Conservation (phyloP, 2,888 invertebrate species). For the Abscondita cerata region DNA sequence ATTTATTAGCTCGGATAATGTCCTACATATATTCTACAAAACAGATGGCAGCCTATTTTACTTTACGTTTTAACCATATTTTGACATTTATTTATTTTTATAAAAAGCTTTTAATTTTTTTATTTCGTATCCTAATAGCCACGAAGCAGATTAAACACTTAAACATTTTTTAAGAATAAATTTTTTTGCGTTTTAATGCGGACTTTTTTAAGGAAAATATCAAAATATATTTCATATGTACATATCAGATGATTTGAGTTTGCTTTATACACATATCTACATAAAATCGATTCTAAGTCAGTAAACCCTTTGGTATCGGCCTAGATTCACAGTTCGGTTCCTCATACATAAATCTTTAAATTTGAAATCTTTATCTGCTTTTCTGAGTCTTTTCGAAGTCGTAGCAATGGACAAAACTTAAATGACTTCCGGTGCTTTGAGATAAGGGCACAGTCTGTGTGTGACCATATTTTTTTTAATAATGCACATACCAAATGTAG, state of each 20-base stretch:
- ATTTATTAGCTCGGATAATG: slow-evolving; percentile 39
- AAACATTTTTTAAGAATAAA: too few species aligned
- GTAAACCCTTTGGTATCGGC: slow-evolving; percentile 48
- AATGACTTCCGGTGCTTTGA: slow-evolving; percentile 49
- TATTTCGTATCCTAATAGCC: too few species aligned
- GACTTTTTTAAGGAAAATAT: slow-evolving; percentile 11
- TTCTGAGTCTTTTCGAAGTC: slow-evolving; percentile 47
- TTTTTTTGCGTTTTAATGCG: too few species aligned
- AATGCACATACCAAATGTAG: slow-evolving; percentile 22
- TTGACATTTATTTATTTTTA: too few species aligned
- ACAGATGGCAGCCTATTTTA: slow-evolving; percentile 29
- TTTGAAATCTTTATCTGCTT: slow-evolving; percentile 47
- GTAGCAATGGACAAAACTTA: slow-evolving; percentile 48
- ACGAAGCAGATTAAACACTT: too few species aligned
- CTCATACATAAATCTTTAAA: slow-evolving; percentile 45
- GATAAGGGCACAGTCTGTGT: slow-evolving; percentile 45
- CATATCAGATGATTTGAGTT: slow-evolving; percentile 36
- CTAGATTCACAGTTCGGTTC: slow-evolving; percentile 46
- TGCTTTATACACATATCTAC: slow-evolving; percentile 37
- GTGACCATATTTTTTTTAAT: slow-evolving; percentile 21
- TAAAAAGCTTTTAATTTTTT: too few species aligned
- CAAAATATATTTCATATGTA: slow-evolving; percentile 37
- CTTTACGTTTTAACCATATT: too few species aligned
- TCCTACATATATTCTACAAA: slow-evolving; percentile 36
- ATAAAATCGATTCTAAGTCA: slow-evolving; percentile 44